Base-by-base conservation (phyloP, 2,888 invertebrate species). In the Lomographa bimaculata region DNA sequence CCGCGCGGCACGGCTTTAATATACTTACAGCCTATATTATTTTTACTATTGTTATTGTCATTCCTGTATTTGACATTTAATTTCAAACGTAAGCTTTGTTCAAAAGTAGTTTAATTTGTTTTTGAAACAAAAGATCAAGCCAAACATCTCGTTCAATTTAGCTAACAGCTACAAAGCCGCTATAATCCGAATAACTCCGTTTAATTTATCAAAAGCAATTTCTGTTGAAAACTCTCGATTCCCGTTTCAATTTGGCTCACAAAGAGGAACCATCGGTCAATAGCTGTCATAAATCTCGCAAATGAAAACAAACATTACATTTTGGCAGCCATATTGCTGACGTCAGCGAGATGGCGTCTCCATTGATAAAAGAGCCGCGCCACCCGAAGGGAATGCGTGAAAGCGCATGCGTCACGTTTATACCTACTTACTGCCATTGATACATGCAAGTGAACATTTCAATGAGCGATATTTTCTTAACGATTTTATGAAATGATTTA, bases 321-420 rank as follows among this genome's bases (percentile, higher is more conserved):
- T 67, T 60, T 46, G 36, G 32, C 64, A 49, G 75, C 72, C 75
- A 78, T 77, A 58, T 38, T 66, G 50, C 55, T 87, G 86, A 87
- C 86, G 87, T 87, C 85, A 86, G 57, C 72, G 80, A 79, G 66
- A 82, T 82, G 83, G 84, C 76, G 41, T 54, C 34, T 61, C 75
- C 87, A 87, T 87, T 87, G 86, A 87, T 81, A 78, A 79, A 71
- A 42, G 55, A 59, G 68, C 65, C 64, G 69, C 64, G 71, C 71
- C 65, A 63, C 56, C 53, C 60, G 62, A 53, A 43, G 54, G 3
- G 11, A 45, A 44, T 41, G 50, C 51, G 54, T 47, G 47, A 52
- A 27, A 55, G 79, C 79, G 81, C 78, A 70, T 57, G 68, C 61
- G 44, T n/a, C n/a, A n/a, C 47, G 60, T 40, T 51, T 46, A 54